Evolutionary conservation across 2,113 vertebrate genomes (phyloP).

Genomic region (Ondatra zibethicus): DNA sequence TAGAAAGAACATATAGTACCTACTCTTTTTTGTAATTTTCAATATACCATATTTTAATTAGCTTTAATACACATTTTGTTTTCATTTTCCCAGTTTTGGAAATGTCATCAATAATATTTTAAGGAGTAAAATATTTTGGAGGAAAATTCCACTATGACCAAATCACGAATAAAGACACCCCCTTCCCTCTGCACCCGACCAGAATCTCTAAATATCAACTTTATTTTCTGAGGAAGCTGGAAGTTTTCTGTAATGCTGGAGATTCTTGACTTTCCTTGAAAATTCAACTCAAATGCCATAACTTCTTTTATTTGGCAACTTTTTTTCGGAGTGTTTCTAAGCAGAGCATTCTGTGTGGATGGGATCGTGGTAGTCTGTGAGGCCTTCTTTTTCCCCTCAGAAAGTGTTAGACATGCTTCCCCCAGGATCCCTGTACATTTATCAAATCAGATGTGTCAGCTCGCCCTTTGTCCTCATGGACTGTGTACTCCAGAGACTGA

Average conservation of each 20-base stretch:
- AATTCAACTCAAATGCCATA: conserved; percentile 5
- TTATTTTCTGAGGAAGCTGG: background rate
- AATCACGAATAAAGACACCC: background rate
- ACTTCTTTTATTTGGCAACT: background rate
- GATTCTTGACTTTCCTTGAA: conserved; percentile 12
- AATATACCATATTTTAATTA: background rate
- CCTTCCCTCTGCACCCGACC: background rate
- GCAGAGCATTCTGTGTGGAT: background rate
- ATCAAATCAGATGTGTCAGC: conserved; percentile 1
- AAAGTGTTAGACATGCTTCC: background rate
- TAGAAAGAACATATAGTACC: background rate
- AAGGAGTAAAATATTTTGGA: conserved; percentile 1
- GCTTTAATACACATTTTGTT: background rate
- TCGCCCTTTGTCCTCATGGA: background rate
- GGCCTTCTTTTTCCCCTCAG: background rate
- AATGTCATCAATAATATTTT: conserved; percentile 20
- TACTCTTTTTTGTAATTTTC: background rate
- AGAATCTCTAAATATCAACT: background rate
- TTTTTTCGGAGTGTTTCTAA: background rate
- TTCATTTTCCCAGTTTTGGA: conserved; percentile 7
- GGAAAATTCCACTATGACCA: background rate
- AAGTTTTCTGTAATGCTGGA: background rate
- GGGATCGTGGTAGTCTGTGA: background rate
- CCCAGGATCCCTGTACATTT: background rate
- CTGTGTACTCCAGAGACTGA: background rate